A percentile compares a stretch with the other conserved stretches of the same genome.
Evolutionary conservation across 2,113 vertebrate species (phyloP).

Genomic region (Pitta sordida): DNA sequence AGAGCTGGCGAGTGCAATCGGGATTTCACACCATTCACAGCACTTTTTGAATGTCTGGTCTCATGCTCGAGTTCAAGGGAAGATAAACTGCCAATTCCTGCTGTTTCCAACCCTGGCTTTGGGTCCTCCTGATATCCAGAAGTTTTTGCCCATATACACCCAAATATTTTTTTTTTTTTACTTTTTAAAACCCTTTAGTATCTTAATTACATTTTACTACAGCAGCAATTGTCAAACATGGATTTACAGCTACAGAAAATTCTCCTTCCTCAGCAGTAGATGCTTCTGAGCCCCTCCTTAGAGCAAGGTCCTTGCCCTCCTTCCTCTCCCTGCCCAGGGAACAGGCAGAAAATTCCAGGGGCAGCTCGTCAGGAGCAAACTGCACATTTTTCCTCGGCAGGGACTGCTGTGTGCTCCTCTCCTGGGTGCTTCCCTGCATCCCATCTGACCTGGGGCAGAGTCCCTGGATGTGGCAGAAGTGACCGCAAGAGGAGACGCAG

Average conservation of each 20-base stretch:
- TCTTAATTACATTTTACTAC: not conserved
- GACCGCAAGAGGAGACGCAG: not conserved
- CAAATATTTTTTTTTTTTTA: not conserved
- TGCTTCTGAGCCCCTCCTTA: not conserved
- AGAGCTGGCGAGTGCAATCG: not conserved
- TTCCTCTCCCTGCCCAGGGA: not conserved
- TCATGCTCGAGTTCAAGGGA: not conserved
- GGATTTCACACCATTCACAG: not conserved
- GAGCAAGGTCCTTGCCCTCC: not conserved
- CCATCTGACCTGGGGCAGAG: not conserved
- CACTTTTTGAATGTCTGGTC: not conserved
- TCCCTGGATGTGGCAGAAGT: accelerated
- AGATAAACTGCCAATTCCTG: not conserved
- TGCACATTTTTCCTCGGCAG: accelerated
- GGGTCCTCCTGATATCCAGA: not conserved
- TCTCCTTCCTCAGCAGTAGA: not conserved
- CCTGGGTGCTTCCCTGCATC: not conserved
- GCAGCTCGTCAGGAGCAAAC: accelerated
- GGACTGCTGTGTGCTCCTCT: not conserved
- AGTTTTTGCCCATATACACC: not conserved
- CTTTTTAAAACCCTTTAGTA: not conserved
- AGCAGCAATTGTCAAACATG: not conserved
- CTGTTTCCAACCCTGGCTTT: not conserved
- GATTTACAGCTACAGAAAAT: not conserved
- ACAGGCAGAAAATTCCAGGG: not conserved